phyloP scores from a whole-genome alignment of 2,888 invertebrate species.

The Pandemis cinnamomeana region DNA sequence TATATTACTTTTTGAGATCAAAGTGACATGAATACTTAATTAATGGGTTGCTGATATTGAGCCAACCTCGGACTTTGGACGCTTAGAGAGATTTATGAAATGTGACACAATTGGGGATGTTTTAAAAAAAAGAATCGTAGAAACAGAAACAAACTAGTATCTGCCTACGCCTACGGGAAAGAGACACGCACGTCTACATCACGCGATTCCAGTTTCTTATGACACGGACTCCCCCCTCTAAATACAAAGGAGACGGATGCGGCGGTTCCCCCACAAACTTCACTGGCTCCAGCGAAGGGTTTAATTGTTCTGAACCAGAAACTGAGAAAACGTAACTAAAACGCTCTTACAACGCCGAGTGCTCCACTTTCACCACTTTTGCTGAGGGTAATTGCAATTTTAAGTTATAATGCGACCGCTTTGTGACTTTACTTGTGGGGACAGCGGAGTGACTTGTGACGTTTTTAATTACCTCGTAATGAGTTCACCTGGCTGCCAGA shows the following conservation, averaged over 20 bases:
- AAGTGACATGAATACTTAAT: too few species aligned
- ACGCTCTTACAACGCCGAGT: slow-evolving; percentile 34
- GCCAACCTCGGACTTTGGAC: too few species aligned
- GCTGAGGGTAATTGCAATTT: slow-evolving; percentile 34
- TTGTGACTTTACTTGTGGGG: background rate
- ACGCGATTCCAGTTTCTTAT: slow-evolving; percentile 35
- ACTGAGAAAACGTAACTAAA: slow-evolving; percentile 68
- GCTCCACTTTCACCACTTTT: slow-evolving; percentile 33
- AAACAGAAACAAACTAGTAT: too few species aligned
- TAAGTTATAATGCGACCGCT: slow-evolving; percentile 3
- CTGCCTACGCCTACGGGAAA: too few species aligned
- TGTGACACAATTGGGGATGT: too few species aligned
- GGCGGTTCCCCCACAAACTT: slow-evolving; percentile 66
- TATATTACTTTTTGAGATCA: too few species aligned
- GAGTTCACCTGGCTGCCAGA: background rate
- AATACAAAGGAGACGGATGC: slow-evolving; percentile 73
- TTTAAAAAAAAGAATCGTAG: too few species aligned
- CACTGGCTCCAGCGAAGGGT: slow-evolving; percentile 72
- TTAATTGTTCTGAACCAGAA: slow-evolving; percentile 78
- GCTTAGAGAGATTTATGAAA: too few species aligned
- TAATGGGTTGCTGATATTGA: too few species aligned
- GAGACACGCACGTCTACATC: too few species aligned
- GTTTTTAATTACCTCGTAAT: background rate
- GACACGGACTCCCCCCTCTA: slow-evolving; percentile 53
- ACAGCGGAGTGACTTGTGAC: background rate